Evolutionary conservation across 2,113 vertebrate genomes (phyloP).

Genomic region (Calypte anna): DNA sequence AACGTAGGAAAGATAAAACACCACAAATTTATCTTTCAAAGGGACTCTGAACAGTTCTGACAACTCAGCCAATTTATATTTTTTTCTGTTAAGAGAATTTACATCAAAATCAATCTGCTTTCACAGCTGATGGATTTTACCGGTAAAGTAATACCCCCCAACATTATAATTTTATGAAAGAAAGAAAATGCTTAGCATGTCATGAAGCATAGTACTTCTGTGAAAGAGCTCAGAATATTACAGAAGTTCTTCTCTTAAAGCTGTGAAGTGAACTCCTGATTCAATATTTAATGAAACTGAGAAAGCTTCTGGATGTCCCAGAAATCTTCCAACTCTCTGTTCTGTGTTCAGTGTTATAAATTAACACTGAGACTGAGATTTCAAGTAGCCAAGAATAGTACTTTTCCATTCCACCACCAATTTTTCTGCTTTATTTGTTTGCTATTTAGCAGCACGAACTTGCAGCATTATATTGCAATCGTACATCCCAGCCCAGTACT

Average conservation of each 20-base stretch:
- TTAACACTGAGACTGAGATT: constrained; percentile 16
- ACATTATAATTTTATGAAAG: constrained; percentile 12
- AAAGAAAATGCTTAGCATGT: background rate
- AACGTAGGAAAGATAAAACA: background rate
- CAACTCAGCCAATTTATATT: background rate
- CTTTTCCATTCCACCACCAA: background rate
- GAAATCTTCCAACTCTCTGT: background rate
- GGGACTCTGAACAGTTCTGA: background rate
- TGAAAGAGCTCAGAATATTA: background rate
- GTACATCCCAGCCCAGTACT: constrained; percentile 16
- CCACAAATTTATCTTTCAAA: background rate
- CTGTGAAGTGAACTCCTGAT: constrained; percentile 35
- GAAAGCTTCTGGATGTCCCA: constrained; percentile 40
- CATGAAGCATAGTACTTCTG: background rate
- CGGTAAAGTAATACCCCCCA: background rate
- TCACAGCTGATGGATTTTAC: constrained; percentile 14
- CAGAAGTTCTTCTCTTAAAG: background rate
- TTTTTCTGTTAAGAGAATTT: background rate
- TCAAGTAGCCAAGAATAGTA: constrained; percentile 35
- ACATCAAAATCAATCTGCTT: constrained; percentile 30
- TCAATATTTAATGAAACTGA: constrained; percentile 58
- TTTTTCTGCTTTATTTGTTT: background rate
- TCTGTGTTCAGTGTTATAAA: constrained; percentile 25
- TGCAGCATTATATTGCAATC: constrained; percentile 6
- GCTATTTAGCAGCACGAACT: constrained; percentile 6